Base-by-base conservation (phyloP, 2,113 vertebrate species). In the Caretta caretta region DNA sequence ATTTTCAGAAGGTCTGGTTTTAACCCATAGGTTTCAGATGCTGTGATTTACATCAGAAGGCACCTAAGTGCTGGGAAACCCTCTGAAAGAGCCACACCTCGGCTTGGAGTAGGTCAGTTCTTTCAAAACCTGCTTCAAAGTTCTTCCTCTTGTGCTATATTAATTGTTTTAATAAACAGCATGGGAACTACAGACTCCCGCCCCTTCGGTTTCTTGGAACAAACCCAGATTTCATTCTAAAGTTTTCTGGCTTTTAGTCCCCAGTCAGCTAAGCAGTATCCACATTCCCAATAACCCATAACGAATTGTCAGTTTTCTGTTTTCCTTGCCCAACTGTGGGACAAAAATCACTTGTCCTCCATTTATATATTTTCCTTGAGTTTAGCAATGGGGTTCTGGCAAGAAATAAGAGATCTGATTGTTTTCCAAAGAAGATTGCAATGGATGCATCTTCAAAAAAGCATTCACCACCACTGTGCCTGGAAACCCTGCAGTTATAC, bases 41-140 rank as follows among this genome's bases (percentile, higher is more conserved):
- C 97, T 97, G 96, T 96, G 97, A 97, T 97, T 98, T 95, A 97
- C 97, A 96, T 98, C 97, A 97, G 97, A 97, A 97, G 97, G 4
- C 96, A 88, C 80, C 91, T 95, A 94, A 96, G 95, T 91, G 96
- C 93, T 97, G 96, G 96, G 95, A 97, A 97, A 97, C 94, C 97
- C 97, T 97, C 94, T 1, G 96, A 89, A 96, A 96, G 88, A 92
- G 95, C 95, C 96, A 96, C 96, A 46, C 96, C 97, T 96, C 83
- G 42, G 88, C 96, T 97, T 78, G 82, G 94, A 96, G 91, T 49
- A 96, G 92, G 90, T 90, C 91, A 93, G 29, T 95, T 97, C 96
- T 90, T 97, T 97, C 97, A 95, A 38, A 92, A 95, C 86, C 91
- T 97, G 89, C 93, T 96, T 29, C 86, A 11, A 62, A 48, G 65